Evolutionary conservation across 2,113 vertebrate species (phyloP).

Genomic region (Neomonachus schauinslandi): DNA sequence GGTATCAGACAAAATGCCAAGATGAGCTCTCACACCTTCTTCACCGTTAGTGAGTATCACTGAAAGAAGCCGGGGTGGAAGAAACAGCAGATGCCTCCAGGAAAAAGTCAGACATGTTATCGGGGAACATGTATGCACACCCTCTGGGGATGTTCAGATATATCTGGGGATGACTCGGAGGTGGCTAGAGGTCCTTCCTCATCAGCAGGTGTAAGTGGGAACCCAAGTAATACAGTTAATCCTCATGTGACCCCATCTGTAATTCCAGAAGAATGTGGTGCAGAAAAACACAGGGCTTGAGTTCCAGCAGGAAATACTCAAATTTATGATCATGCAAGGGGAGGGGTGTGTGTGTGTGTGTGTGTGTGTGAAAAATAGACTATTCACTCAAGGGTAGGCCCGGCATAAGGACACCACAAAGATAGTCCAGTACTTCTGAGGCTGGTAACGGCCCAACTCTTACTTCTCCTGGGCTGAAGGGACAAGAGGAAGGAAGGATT

Average conservation of each 20-base stretch:
- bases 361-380: neutral
- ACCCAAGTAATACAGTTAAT: neutral
- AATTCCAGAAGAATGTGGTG: neutral
- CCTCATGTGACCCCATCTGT: neutral
- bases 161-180: neutral
- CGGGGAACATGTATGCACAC: fast-evolving
- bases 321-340: neutral
- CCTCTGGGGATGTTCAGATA: neutral
- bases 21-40: neutral
- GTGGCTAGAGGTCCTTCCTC: neutral
- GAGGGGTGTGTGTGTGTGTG: neutral
- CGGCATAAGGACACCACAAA: too few relatives aligned
- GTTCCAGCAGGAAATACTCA: neutral
- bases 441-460: neutral
- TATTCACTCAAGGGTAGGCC: neutral
- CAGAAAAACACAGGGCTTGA: neutral
- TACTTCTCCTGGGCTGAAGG: neutral
- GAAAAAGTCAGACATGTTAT: neutral
- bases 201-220: neutral
- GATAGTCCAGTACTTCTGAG: neutral
- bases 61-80: neutral
- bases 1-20: neutral
- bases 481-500: neutral
- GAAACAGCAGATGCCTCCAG: neutral
- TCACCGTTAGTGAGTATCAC: neutral